Evolutionary conservation across 2,888 invertebrate genomes (phyloP).

Genomic region (Antheraea assamensis): DNA sequence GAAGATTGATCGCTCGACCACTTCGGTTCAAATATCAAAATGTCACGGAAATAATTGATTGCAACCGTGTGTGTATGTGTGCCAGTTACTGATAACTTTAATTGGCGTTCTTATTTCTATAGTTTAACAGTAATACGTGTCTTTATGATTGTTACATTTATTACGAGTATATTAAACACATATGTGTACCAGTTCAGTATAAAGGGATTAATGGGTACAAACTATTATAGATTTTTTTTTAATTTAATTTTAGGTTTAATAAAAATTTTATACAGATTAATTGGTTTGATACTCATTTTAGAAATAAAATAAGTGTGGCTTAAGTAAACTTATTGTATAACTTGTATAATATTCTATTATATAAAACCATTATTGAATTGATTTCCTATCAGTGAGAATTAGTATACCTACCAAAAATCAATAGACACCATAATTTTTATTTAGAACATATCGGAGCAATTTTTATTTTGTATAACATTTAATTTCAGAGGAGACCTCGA

Average conservation of each 20-base stretch:
- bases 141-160: neutral
- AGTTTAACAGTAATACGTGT: neutral
- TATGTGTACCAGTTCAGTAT: too few relatives aligned
- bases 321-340: too few relatives aligned
- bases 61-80: neutral
- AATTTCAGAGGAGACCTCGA: constrained; percentile 69
- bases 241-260: too few relatives aligned
- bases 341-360: too few relatives aligned
- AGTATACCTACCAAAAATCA: neutral
- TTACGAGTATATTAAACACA: too few relatives aligned
- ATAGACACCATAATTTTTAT: neutral
- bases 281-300: too few relatives aligned
- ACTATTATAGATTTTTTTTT: too few relatives aligned
- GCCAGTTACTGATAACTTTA: constrained; percentile 8
- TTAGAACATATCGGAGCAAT: neutral
- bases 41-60: neutral
- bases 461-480: neutral
- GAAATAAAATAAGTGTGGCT: too few relatives aligned
- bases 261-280: too few relatives aligned
- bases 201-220: too few relatives aligned
- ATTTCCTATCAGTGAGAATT: too few relatives aligned
- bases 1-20: constrained; percentile 8
- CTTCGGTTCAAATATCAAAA: neutral
- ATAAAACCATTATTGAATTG: neutral
- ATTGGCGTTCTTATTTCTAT: neutral